Percentiles rank a stretch among this genome's conserved stretches.
These are phyloP conservation scores for Oreocharis arfaki DNA, from an alignment of 2,113 vertebrate genomes.

Conservation along the genomic window DNA sequence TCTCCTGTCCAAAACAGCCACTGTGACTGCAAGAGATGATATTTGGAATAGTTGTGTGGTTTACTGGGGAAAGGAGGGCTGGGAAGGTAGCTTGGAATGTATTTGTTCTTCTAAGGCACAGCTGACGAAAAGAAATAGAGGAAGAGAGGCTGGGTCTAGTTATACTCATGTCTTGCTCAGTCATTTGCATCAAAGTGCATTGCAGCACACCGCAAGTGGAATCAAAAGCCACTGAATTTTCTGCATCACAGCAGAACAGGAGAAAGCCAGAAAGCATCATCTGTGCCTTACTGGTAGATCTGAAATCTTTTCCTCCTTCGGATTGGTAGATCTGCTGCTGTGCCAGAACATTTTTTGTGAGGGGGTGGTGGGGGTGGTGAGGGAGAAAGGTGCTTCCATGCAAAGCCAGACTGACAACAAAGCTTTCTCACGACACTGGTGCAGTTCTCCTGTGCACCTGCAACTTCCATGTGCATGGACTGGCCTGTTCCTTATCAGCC, in stretches of 20 bases:
- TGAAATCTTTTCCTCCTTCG: neutral
- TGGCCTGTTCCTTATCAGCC: neutral
- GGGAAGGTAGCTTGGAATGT: neutral
- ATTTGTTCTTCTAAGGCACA: neutral
- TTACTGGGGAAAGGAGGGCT: neutral
- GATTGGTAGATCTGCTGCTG: neutral
- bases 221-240: neutral
- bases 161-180: neutral
- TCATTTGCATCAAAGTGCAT: neutral
- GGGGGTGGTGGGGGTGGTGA: neutral
- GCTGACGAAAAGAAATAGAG: neutral
- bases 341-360: neutral
- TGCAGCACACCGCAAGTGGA: neutral
- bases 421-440: no score
- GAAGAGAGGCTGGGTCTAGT: neutral
- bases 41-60: neutral
- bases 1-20: neutral
- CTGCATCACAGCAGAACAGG: neutral
- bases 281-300: neutral
- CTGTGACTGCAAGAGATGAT: neutral
- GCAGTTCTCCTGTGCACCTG: no score
- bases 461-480: rapidly evolving
- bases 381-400: neutral
- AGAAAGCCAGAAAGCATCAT: neutral
- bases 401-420: neutral